Base-by-base conservation (phyloP, 2,113 vertebrate genomes). In the Perccottus glenii region DNA sequence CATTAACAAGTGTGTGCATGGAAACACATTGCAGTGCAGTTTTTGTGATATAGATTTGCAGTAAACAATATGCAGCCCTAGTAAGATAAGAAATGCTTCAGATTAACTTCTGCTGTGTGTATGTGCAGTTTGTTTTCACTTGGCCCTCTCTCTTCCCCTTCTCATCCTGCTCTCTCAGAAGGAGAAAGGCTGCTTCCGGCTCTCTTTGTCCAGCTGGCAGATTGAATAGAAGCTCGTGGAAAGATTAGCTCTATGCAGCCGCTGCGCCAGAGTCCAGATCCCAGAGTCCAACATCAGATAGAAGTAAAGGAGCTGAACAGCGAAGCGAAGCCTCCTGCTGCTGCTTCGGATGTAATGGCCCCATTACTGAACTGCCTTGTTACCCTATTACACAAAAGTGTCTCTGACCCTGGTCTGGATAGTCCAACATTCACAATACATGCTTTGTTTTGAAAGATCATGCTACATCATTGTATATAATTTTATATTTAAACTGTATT, bases 131-230 rank as follows among this genome's bases (percentile, higher is more conserved):
- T n/a, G 8, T n/a, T 48, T 68, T 51, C 15, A 42, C 32, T 12
- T 61, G 19, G 61, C 61, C 58, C 45, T 38, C n/a, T 59, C 7
- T 78, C 67, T 56, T 16, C 66, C 27, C 46, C 55, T 44, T 52
- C 53, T 55, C 70, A 10, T 79, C 66, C 3, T 4, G 36, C 3
- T 62, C 66, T 59, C 67, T 57, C 79, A 45, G 66, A 71, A 73
- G 71, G 52, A 70, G 77, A 82, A 77, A 78, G 56, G 69, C 82
- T 67, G 84, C 70, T 92, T 92, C 91, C 90, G 91, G 87, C 33
- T 61, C 65, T 67, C 69, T 79, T 81, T 82, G 83, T 89, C 80
- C 82, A 85, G 64, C 82, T 88, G 85, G 88, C 85, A 82, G 48
- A 49, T 49, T 74, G 59, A 83, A 77, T 78, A 70, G 76, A 71